These are phyloP conservation scores for Gallinago solitaria DNA, from an alignment of 2,797 vertebrate species.

Conservation along the genomic window DNA sequence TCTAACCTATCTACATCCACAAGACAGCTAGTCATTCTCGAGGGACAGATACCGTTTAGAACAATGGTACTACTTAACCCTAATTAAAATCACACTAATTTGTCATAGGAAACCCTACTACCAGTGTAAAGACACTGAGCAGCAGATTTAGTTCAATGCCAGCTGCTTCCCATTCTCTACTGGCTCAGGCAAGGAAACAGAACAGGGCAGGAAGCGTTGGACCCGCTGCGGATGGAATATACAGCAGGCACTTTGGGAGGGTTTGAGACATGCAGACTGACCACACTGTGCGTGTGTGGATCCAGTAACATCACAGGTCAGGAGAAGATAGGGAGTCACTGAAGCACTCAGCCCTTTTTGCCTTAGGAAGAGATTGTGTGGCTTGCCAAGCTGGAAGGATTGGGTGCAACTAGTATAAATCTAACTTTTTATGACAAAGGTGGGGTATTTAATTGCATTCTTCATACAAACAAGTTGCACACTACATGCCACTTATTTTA, in stretches of 20 bases:
- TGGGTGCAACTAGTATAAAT: not conserved
- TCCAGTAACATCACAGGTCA: not conserved
- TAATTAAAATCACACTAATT: not conserved
- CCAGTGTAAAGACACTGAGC: not conserved
- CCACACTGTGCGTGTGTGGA: not conserved
- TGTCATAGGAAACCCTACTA: not conserved
- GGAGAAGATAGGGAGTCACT: not conserved
- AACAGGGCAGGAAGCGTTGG: fast-evolving
- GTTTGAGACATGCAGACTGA: not conserved
- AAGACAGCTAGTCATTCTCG: not conserved
- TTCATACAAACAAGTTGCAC: not conserved
- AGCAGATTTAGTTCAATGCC: not conserved
- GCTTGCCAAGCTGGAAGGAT: not conserved
- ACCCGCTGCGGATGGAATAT: fast-evolving
- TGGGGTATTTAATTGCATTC: not conserved
- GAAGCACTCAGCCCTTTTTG: not conserved
- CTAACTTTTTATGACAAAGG: not conserved
- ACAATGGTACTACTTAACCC: not conserved
- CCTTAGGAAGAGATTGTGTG: not conserved
- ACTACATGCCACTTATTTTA: not conserved
- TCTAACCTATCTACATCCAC: not conserved
- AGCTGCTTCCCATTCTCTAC: not conserved
- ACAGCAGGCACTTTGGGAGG: not conserved
- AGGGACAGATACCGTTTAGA: not conserved
- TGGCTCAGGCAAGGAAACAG: not conserved